Evolutionary conservation across 2,113 vertebrate genomes (phyloP), one percentile per base, ranked within the genome.

Genomic region (Pollimyrus isidori): DNA sequence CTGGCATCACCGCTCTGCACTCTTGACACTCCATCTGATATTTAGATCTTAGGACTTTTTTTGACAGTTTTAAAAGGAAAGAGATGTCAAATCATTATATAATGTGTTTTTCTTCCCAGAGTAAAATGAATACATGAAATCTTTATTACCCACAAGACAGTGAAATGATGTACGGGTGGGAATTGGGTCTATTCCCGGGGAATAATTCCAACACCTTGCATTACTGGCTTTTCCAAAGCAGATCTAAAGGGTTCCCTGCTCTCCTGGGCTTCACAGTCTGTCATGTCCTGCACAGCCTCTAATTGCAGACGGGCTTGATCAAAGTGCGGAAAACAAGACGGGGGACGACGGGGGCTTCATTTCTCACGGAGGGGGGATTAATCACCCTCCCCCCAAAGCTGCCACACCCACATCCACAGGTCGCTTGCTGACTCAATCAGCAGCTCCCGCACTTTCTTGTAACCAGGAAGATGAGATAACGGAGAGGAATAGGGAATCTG

Each of bases 111-210:
- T 96, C 93, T 30, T 86, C 91, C 94, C 86, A 4, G 92, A 92
- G 92, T 94, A 95, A 96, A 96, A 95, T 90, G 95, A 96, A 96
- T 96, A 95, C 94, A 96, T 96, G 94, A 96, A 96, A 96, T 93
- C 94, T 95, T 96, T 95, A 96, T 96, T 96, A 96, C 95, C 95
- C 95, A 94, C 89, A 95, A 95, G 95, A 92, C 95, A 90, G 87
- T 86, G 89, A 26, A 26, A 86, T 86, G 48, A 50, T 13, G 46
- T 86, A 10, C 1, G 73, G 15, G 35, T 80, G 48, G 62, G 65
- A 23, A 21, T 21, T 2, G 15, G 73, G 35, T 4, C 7, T 17
- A 1, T 42, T 17, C 6, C 73, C 1, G 9, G 30, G 73, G 15
- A 80, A 80, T 80, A 80, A 94, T 94, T 92, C 90, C 45, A 42